Evolutionary conservation across 2,797 vertebrate genomes (phyloP).

Genomic region (Novumbra hubbsi): DNA sequence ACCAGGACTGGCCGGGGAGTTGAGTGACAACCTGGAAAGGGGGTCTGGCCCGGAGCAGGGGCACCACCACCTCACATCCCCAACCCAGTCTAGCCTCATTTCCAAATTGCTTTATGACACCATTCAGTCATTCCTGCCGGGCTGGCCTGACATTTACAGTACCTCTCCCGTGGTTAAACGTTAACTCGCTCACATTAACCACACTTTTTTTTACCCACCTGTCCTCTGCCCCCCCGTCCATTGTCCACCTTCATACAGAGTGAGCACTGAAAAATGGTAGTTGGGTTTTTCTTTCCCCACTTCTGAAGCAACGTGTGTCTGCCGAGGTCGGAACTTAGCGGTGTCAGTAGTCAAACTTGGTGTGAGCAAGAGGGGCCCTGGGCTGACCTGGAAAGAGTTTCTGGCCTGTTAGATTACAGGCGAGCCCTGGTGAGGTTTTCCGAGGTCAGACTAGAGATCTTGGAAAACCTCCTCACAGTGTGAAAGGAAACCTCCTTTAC

Average conservation of each 20-base stretch:
- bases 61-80: slow-evolving; percentile 16
- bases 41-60: slow-evolving; percentile 22
- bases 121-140: slow-evolving; percentile 50
- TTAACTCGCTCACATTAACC: slow-evolving; percentile 60
- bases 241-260: slow-evolving; percentile 34
- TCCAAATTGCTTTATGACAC: slow-evolving; percentile 46
- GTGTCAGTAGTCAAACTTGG: slow-evolving; percentile 69
- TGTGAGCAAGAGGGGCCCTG: slow-evolving; percentile 61
- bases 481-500: slow-evolving; percentile 50
- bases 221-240: slow-evolving; percentile 31
- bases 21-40: slow-evolving; percentile 34
- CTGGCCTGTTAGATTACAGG: slow-evolving; percentile 56
- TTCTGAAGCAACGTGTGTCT: slow-evolving; percentile 45
- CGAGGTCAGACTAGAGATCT: slow-evolving; percentile 57
- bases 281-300: slow-evolving; percentile 61
- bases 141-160: slow-evolving; percentile 60
- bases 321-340: slow-evolving; percentile 62
- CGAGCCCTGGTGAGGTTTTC: slow-evolving; percentile 61
- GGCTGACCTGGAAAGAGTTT: slow-evolving; percentile 71
- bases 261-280: slow-evolving; percentile 42
- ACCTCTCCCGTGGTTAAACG: slow-evolving; percentile 63
- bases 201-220: slow-evolving; percentile 45
- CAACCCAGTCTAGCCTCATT: slow-evolving; percentile 35
- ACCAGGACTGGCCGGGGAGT: slow-evolving; percentile 36
- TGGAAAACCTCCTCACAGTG: slow-evolving; percentile 20